phyloP scores from a whole-genome alignment of 1,140 invertebrate genomes.

The Chrysopa pallens region DNA sequence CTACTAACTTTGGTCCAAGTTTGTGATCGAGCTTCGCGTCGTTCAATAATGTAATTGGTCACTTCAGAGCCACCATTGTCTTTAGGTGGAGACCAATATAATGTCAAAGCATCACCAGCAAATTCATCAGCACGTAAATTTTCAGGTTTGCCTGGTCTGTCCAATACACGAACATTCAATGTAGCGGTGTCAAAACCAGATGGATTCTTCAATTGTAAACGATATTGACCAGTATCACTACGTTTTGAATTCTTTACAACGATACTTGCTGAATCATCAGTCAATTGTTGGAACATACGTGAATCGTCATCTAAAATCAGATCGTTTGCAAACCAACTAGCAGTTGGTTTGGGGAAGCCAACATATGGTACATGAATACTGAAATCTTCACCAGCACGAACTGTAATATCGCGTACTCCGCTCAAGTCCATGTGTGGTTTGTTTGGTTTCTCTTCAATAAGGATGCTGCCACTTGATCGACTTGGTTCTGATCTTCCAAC shows the following conservation, averaged over 20 bases:
- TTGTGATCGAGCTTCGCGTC: slow-evolving; percentile 60
- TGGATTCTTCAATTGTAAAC: slow-evolving; percentile 82
- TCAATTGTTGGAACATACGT: slow-evolving; percentile 65
- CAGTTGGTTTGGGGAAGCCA: slow-evolving; percentile 87
- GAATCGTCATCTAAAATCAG: slow-evolving; percentile 52
- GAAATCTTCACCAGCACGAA: slow-evolving; percentile 94
- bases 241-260: slow-evolving; percentile 85
- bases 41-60: slow-evolving; percentile 94
- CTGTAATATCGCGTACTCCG: slow-evolving; percentile 85
- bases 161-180: slow-evolving; percentile 85
- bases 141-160: slow-evolving; percentile 73
- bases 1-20: slow-evolving; percentile 85
- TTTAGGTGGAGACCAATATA: slow-evolving; percentile 91
- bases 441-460: slow-evolving; percentile 88
- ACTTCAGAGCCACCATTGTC: slow-evolving; percentile 90
- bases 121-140: slow-evolving; percentile 85
- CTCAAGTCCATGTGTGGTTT: slow-evolving; percentile 89
- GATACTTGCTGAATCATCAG: slow-evolving; percentile 75
- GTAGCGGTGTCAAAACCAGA: slow-evolving; percentile 88
- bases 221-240: slow-evolving; percentile 79
- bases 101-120: slow-evolving; percentile 81
- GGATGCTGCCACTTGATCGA: slow-evolving; percentile 65
- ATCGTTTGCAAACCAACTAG: slow-evolving; percentile 80
- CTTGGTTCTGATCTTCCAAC: slow-evolving; percentile 86
- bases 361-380: slow-evolving; percentile 88